These are phyloP conservation scores for Bilobella aurantiaca DNA, from an alignment of 1,140 invertebrate genomes.

Conservation along the genomic window DNA sequence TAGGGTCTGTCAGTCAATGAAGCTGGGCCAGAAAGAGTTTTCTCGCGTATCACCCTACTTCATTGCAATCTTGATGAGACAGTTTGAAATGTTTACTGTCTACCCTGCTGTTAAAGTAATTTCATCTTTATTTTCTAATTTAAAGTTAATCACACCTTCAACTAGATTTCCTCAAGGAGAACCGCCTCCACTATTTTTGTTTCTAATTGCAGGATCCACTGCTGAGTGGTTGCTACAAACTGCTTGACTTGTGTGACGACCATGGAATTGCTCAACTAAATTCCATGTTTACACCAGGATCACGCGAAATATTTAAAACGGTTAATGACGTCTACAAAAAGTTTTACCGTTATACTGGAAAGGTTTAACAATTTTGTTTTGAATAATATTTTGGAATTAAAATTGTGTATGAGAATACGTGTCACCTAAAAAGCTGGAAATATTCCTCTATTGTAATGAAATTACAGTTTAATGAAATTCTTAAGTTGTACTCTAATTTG, in stretches of 20 bases:
- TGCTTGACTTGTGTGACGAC: slow-evolving; percentile 42
- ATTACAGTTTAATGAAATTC: background rate
- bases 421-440: no score
- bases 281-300: slow-evolving; percentile 38
- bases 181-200: slow-evolving; percentile 7
- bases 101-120: slow-evolving; percentile 42
- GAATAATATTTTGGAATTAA: background rate
- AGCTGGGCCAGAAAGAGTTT: slow-evolving; percentile 38
- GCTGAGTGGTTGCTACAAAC: slow-evolving; percentile 38
- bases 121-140: background rate
- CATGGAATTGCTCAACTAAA: slow-evolving; percentile 41
- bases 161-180: background rate
- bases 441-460: no score
- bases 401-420: background rate
- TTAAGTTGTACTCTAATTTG: background rate
- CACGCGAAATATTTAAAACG: slow-evolving; percentile 42
- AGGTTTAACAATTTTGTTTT: slow-evolving; percentile 38
- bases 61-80: slow-evolving; percentile 41
- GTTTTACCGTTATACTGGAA: slow-evolving; percentile 43
- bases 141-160: background rate
- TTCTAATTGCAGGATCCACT: slow-evolving; percentile 38
- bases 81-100: slow-evolving; percentile 40
- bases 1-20: slow-evolving; percentile 31
- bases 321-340: slow-evolving; percentile 41
- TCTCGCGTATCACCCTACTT: slow-evolving; percentile 40